Evolutionary conservation across 2,113 vertebrate species (phyloP), one percentile per base, ranked within the genome.

Genomic region (Peromyscus californicus): DNA sequence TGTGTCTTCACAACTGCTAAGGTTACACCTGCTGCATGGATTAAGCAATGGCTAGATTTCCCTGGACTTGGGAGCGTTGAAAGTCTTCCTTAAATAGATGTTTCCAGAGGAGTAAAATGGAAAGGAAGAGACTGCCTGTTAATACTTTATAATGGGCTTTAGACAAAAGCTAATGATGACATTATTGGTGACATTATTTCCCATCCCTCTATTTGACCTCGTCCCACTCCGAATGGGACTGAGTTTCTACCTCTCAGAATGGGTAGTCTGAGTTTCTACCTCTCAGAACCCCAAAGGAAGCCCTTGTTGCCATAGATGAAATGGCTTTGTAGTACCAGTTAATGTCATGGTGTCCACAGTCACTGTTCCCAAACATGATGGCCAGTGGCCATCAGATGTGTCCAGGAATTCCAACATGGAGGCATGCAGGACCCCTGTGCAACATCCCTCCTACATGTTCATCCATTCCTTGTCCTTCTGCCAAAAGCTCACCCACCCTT

Each of bases 1-100:
- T 70, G 36, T 82, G 74, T 33, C 57, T 83, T 39, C 9, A 36
- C 96, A 97, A 89, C 74, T 87, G 78, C 88, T 74, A 29, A 9
- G 13, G 31, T 33, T 69, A 21, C 89, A 94, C 61, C 88, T 96
- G 91, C 88, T 89, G 61, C 15, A 17, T n/a, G 84, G 93, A 95
- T 95, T 93, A 91, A 94, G 26, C 21, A 92, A 84, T 59, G 54
- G 59, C 75, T 69, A 80, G 75, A 80, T 82, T 95, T 95, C 78
- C 74, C 21, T 94, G 80, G 69, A 33, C n/a, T 96, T 92, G 61
- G 84, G 93, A 79, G 45, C 76, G n/a, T 74, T 72, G 88, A 59
- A 91, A 93, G 59, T 63, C 76, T 74, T 96, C 76, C 91, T 91
- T 94, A 93, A 95, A 98, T 97, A 97, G 92, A 88, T 76, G 31